Evolutionary conservation across 2,113 vertebrate species (phyloP), one percentile per base, ranked within the genome.

Genomic region (Rhinichthys klamathensis): DNA sequence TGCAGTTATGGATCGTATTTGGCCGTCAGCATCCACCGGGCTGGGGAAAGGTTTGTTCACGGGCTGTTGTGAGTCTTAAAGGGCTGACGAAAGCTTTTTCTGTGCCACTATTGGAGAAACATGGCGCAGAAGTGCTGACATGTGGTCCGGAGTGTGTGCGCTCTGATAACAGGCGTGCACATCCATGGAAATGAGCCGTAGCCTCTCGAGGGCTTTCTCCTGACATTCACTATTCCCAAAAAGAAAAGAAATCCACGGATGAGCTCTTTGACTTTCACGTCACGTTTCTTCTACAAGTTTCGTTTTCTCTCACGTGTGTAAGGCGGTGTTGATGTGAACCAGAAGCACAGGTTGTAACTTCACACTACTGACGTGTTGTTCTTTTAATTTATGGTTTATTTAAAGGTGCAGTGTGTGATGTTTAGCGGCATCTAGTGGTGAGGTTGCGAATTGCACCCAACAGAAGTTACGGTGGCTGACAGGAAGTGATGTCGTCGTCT

Each of bases 81-180:
- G 58, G 41, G 72, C 83, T 87, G 25, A 85, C 83, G 72, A 78
- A 61, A 79, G 74, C 63, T 63, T 84, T 73, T 73, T 76, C 77
- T 51, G 61, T 61, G 25, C 38, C 83, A 91, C 89, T 92, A 91
- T 90, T 92, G 92, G 90, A 89, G 92, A 91, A 91, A 1, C 89
- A 91, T 86, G 87, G 86, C 90, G 92, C 90, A 90, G 89, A 88
- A 79, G 89, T 87, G 92, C 92, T 93, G 90, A 92, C 83, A 88
- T 87, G 87, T 83, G 85, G 69, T 85, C 91, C 88, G 88, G 81
- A 74, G 88, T 80, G 89, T 89, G 89, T 89, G 61, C 56, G 21
- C 25, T 61, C 73, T 44, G 61, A 63, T 82, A 86, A 90, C 83
- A 90, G 76, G 85, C 0, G 44, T 80, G 78, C 79, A 87, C 84